Percentiles rank a stretch among this genome's conserved stretches.
Evolutionary conservation across 1,140 invertebrate species (phyloP).

Genomic region (Ephestia elutella): DNA sequence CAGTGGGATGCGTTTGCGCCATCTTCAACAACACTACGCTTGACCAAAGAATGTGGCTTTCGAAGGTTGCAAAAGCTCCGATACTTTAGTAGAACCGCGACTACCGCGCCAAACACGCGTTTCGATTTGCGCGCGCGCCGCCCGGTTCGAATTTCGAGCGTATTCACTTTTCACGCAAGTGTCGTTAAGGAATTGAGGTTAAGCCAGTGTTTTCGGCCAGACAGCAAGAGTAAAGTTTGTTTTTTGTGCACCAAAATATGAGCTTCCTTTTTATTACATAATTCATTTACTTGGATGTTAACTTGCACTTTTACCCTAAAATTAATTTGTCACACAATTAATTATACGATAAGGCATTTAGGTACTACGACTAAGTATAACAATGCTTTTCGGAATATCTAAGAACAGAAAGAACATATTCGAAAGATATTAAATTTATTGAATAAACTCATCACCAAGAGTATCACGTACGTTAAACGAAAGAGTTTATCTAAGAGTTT

Average conservation of each 20-base stretch:
- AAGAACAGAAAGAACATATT: too few species aligned
- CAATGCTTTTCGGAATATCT: too few species aligned
- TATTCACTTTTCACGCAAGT: neutral
- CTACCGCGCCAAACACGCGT: slow-evolving; percentile 44
- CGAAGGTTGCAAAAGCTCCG: slow-evolving; percentile 69
- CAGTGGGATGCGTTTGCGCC: slow-evolving; percentile 45
- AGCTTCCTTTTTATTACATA: neutral
- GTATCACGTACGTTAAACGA: too few species aligned
- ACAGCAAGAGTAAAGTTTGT: neutral
- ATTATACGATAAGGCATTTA: too few species aligned
- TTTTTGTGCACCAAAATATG: neutral
- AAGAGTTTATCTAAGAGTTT: too few species aligned
- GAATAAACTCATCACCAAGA: too few species aligned
- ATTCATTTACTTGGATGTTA: too few species aligned
- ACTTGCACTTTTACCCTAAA: too few species aligned
- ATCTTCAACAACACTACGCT: slow-evolving; percentile 45
- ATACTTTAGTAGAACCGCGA: slow-evolving; percentile 51
- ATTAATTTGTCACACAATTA: too few species aligned
- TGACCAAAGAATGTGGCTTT: slow-evolving; percentile 69
- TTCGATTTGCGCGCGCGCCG: slow-evolving; percentile 28
- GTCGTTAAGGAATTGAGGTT: neutral
- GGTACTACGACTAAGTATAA: too few species aligned
- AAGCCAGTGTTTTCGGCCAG: neutral
- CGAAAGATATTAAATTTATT: too few species aligned
- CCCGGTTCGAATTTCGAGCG: slow-evolving; percentile 21